Evolutionary conservation across 1,140 invertebrate genomes (phyloP), one percentile per base, ranked within the genome.

Genomic region (Campodea augens): DNA sequence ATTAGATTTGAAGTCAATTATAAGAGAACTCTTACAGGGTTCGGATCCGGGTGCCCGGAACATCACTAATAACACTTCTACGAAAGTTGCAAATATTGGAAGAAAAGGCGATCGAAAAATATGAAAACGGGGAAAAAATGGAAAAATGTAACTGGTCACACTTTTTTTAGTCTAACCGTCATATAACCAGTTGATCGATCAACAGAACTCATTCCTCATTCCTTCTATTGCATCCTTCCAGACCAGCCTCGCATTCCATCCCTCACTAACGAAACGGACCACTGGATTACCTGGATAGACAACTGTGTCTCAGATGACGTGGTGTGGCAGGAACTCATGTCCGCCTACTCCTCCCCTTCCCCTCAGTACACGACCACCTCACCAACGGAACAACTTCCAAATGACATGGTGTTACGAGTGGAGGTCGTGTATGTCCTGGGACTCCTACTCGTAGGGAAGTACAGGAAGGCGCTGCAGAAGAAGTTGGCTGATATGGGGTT

Each of bases 281-380:
- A 60, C 43, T 66, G 64, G 64, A 61, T 66, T 56, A 56, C 60
- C 41, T 66, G 63, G 62, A 65, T 66, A 38, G 63, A 66, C 29
- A 58, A 62, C 49, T 55, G 59, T 25, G 56, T 63, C 52, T 55
- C 56, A 21, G 57, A 63, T 50, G 61, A 60, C 38, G n/a, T n/a
- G n/a, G n/a, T n/a, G n/a, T n/a, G n/a, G n/a, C n/a, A n/a, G n/a
- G n/a, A n/a, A n/a, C 52, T 62, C 22, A 24, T 39, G 27, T 38
- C 43, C 13, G 27, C 25, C 15, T 22, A 27, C 25, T 24, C 41
- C 18, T 38, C 55, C 5, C 51, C 55, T 21, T 49, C 53, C 25
- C 56, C 54, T 24, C 51, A 52, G 45, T 50, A 53, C 15, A 57
- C 60, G 53, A 51, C 55, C n/a, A 44, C 53, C 42, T 60, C 60